A percentile compares a stretch with the other conserved stretches of the same genome.
Conservation (phyloP, 35 echinoderm and acorn worm genomes). For the Lytechinus pictus region DNA sequence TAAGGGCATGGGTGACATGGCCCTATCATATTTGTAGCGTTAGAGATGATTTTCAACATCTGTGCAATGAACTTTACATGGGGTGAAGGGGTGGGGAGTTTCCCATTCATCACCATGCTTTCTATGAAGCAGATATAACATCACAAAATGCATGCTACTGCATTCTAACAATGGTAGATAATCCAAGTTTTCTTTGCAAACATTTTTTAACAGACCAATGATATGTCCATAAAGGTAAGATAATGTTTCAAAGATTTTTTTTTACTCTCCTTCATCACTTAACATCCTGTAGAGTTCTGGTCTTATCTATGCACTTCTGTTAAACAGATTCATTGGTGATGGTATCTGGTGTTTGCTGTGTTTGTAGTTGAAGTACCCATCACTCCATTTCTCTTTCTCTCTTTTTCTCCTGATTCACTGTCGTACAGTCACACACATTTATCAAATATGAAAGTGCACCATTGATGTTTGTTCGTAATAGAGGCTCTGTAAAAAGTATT, state of each 20-base stretch:
- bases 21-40: too few relatives aligned
- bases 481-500: neutral
- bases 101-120: neutral
- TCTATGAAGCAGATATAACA: neutral
- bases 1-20: too few relatives aligned
- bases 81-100: too few relatives aligned
- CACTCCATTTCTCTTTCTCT: neutral
- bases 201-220: constrained; percentile 32
- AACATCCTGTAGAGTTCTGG: neutral
- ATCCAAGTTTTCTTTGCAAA: constrained; percentile 31
- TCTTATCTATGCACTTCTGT: neutral
- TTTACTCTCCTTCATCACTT: neutral
- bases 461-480: neutral
- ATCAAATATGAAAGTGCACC: neutral
- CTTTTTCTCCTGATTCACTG: neutral
- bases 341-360: neutral
- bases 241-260: neutral
- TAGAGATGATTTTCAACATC: too few relatives aligned
- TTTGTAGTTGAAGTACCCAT: neutral
- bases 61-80: too few relatives aligned
- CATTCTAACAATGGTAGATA: neutral
- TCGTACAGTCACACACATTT: neutral
- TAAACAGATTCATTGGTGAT: neutral
- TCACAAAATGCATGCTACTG: neutral
- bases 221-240: constrained; percentile 48